These are phyloP conservation scores for Nyctibius grandis DNA, from an alignment of 2,797 vertebrate species.

Conservation along the genomic window DNA sequence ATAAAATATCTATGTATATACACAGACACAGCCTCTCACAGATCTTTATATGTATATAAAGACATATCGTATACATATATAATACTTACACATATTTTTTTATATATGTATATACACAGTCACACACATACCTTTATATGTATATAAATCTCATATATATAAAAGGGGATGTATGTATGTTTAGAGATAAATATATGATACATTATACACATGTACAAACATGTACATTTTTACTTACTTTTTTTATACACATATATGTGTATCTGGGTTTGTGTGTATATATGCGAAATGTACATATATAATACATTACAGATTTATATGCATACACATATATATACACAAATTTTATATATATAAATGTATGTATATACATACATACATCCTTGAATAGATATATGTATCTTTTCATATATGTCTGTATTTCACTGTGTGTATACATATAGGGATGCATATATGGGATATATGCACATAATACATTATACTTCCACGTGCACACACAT, in stretches of 20 bases:
- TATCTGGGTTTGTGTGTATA: not conserved
- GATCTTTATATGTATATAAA: not conserved
- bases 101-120: no score
- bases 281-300: not conserved
- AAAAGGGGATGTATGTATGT: not conserved
- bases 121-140: not conserved
- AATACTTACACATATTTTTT: no score
- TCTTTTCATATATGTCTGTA: not conserved
- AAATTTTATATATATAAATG: not conserved
- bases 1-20: not conserved
- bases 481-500: not conserved
- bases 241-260: not conserved
- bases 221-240: not conserved
- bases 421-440: not conserved
- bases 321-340: not conserved
- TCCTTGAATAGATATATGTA: not conserved
- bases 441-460: not conserved
- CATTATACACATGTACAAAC: not conserved
- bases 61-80: no score
- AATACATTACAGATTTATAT: not conserved
- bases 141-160: not conserved
- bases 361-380: not conserved
- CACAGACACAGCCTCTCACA: not conserved
- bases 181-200: not conserved
- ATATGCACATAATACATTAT: not conserved